phyloP scores from a whole-genome alignment of 2,797 vertebrate species.

The Ceyx erithaca region DNA sequence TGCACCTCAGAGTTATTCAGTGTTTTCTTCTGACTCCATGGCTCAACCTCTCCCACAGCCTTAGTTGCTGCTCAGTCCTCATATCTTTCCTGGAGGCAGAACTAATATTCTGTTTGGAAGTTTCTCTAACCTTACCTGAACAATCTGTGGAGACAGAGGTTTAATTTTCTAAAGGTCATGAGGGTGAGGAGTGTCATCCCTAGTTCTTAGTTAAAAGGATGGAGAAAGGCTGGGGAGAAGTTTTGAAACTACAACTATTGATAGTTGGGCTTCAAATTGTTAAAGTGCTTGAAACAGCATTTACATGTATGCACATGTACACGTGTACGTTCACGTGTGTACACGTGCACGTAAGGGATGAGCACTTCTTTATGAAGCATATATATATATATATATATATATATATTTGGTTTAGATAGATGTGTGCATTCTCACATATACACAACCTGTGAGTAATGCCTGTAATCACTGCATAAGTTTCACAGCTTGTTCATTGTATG shows the following conservation, averaged over 20 bases:
- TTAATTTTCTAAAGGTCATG: background rate
- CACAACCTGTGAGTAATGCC: background rate
- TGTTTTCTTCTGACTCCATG: background rate
- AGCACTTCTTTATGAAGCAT: background rate
- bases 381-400: accelerated
- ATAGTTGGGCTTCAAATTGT: background rate
- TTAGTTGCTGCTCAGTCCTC: background rate
- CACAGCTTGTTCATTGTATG: background rate
- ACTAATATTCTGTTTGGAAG: background rate
- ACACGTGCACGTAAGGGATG: accelerated
- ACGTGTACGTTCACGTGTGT: accelerated
- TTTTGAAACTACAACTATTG: background rate
- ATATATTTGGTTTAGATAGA: background rate
- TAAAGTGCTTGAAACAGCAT: background rate
- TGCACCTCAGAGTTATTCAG: accelerated
- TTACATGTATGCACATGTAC: background rate
- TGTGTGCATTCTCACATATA: background rate
- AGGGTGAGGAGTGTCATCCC: background rate
- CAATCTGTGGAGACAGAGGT: background rate
- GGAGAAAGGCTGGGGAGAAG: background rate
- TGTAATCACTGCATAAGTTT: background rate
- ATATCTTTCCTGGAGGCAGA: background rate
- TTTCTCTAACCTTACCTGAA: background rate
- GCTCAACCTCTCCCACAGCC: background rate
- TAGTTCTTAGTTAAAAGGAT: background rate